phyloP scores from a whole-genome alignment of 2,888 invertebrate genomes.

The Melitaea athalia region DNA sequence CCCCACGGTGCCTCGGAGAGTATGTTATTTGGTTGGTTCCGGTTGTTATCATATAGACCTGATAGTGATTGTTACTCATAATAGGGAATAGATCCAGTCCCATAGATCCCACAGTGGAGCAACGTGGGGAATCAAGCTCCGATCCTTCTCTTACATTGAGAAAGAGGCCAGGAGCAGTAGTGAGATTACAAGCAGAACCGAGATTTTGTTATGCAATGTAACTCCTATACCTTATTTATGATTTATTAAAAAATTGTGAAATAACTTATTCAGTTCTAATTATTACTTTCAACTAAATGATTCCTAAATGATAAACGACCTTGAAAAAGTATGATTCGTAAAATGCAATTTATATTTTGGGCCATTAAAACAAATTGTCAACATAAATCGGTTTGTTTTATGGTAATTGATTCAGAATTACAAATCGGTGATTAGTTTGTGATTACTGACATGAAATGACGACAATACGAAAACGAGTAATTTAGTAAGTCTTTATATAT shows the following conservation, averaged over 20 bases:
- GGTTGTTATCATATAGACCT: no score
- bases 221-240: no score
- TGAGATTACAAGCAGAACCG: no score
- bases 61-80: no score
- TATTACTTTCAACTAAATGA: not conserved
- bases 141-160: no score
- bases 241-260: not conserved
- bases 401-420: slow-evolving; percentile 34
- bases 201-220: no score
- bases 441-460: slow-evolving; percentile 19
- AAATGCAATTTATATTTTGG: slow-evolving; percentile 26
- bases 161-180: no score
- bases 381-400: slow-evolving; percentile 32
- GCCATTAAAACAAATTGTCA: slow-evolving; percentile 31
- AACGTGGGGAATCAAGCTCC: no score
- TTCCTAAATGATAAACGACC: slow-evolving; percentile 21
- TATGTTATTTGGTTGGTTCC: no score
- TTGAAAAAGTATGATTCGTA: slow-evolving; percentile 32
- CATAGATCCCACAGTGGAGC: no score
- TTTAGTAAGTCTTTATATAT: slow-evolving; percentile 9
- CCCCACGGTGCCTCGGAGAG: no score
- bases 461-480: slow-evolving; percentile 16
- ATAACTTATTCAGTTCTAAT: not conserved
- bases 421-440: slow-evolving; percentile 24
- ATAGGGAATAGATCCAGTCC: no score